phyloP scores from a whole-genome alignment of 2,888 invertebrate species.

The Leptarthrus brevirostris region DNA sequence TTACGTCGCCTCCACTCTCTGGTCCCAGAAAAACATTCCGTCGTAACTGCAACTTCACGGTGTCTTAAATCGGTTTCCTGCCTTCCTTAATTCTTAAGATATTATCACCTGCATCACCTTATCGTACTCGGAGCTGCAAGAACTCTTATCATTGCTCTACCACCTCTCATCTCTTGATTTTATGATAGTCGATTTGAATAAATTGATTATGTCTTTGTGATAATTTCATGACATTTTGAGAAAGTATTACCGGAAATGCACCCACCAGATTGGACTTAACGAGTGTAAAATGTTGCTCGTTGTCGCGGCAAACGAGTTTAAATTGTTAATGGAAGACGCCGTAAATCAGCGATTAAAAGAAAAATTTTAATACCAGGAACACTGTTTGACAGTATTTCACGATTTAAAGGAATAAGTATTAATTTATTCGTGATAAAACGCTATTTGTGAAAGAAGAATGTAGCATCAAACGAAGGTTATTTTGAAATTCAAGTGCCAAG shows the following conservation, averaged over 20 bases:
- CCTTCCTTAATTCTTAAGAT: not conserved
- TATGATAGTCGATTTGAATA: slow-evolving; percentile 48
- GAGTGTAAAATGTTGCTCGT: not conserved
- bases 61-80: not conserved
- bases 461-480: not conserved
- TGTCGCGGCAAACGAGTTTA: slow-evolving; percentile 12
- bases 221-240: slow-evolving; percentile 9
- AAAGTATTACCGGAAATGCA: slow-evolving; percentile 46
- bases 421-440: slow-evolving; percentile 33
- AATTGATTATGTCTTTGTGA: slow-evolving; percentile 35
- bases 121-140: not conserved
- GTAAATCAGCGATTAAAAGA: slow-evolving; percentile 43
- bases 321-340: slow-evolving; percentile 37
- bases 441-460: not conserved
- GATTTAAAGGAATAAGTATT: slow-evolving; percentile 39
- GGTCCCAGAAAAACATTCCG: not conserved
- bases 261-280: slow-evolving; percentile 23
- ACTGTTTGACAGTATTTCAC: slow-evolving; percentile 42
- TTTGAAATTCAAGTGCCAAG: not conserved
- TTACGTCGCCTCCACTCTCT: not conserved
- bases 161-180: slow-evolving; percentile 31
- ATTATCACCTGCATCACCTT: not conserved
- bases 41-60: not conserved
- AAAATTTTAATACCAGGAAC: slow-evolving; percentile 7
- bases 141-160: not conserved